Conservation (phyloP, 1,140 invertebrate species). For the Elymnias hypermnestra region DNA sequence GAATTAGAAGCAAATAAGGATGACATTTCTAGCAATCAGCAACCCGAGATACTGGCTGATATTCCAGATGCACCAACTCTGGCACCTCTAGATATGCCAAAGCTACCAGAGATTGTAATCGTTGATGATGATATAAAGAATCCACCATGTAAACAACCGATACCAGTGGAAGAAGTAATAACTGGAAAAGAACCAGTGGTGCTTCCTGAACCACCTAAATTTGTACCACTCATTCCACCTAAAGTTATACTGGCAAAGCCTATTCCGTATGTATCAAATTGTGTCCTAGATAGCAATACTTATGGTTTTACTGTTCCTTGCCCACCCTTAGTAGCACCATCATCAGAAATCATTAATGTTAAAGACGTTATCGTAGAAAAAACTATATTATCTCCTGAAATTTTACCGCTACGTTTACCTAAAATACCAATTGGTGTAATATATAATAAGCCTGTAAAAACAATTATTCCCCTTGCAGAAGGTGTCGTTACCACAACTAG, state of each 20-base stretch:
- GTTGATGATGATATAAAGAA: background rate
- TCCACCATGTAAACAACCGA: background rate
- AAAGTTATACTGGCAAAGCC: constrained; percentile 8
- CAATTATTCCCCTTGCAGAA: background rate
- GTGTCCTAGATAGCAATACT: background rate
- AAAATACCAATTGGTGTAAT: constrained; percentile 8
- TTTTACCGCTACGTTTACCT: constrained; percentile 1
- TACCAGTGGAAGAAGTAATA: background rate
- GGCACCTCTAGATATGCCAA: constrained; percentile 16
- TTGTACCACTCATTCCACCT: constrained; percentile 6
- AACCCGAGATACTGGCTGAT: background rate
- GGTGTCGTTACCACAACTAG: constrained; percentile 5
- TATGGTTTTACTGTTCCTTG: background rate
- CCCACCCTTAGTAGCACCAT: background rate
- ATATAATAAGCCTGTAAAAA: constrained; percentile 4
- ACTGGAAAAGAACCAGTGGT: constrained; percentile 2
- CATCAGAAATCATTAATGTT: background rate
- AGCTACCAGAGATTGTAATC: constrained; percentile 3
- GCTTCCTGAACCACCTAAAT: constrained; percentile 5
- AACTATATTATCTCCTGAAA: background rate
- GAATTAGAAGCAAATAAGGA: background rate
- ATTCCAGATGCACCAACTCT: constrained; percentile 23
- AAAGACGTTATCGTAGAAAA: background rate
- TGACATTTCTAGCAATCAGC: background rate
- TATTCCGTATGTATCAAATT: constrained; percentile 1